Evolutionary conservation across 2,888 invertebrate genomes (phyloP).

Genomic region (Ditula angustiorana): DNA sequence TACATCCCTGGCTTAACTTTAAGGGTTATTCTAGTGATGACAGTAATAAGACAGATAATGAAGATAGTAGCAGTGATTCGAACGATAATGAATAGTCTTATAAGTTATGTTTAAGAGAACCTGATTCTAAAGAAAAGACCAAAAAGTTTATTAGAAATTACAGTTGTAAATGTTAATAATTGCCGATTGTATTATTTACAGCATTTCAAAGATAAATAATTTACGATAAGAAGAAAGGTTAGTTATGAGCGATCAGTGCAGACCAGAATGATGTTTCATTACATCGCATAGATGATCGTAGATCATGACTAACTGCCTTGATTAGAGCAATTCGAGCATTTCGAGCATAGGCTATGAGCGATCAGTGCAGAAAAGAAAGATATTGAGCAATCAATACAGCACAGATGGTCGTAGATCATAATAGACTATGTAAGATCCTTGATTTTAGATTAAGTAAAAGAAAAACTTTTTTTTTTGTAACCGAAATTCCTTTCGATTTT

Average conservation of each 20-base stretch:
- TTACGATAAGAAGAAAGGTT: neutral
- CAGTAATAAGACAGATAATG: conserved; percentile 10
- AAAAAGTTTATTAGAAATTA: neutral
- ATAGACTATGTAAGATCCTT: too few species aligned
- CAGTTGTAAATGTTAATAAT: neutral
- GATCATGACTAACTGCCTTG: too few species aligned
- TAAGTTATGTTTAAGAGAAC: neutral
- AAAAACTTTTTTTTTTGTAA: too few species aligned
- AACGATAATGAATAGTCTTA: neutral
- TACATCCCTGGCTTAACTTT: conserved; percentile 33
- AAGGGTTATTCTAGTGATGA: conserved; percentile 18
- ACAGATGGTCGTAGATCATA: too few species aligned
- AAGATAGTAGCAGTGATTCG: neutral
- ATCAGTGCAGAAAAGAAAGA: too few species aligned
- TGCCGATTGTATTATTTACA: neutral
- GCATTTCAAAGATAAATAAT: neutral
- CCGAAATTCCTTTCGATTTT: too few species aligned
- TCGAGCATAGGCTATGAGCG: too few species aligned
- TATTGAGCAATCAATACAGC: too few species aligned
- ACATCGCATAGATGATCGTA: neutral
- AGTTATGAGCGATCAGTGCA: conserved; percentile 12
- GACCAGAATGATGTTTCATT: neutral
- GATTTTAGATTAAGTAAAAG: too few species aligned
- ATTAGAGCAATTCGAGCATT: too few species aligned
- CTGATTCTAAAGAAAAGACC: neutral